A percentile compares a stretch with the other conserved stretches of the same genome.
Conservation (phyloP, 2,797 vertebrate species). For the Podarcis siculus region DNA sequence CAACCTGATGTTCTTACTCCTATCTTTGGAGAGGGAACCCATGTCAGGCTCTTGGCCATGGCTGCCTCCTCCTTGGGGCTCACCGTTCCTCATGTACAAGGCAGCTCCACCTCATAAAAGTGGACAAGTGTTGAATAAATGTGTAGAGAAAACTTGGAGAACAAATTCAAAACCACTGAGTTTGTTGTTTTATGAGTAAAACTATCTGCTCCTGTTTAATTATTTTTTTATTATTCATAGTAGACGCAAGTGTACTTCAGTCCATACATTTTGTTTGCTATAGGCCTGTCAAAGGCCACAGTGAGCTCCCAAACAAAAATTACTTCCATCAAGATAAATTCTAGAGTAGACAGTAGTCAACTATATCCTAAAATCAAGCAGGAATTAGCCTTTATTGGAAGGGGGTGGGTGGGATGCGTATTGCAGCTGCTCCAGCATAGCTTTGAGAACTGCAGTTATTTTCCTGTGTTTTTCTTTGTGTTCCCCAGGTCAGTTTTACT, state of each 20-base stretch:
- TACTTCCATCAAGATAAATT: too few species aligned
- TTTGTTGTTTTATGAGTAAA: background rate
- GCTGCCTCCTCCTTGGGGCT: too few species aligned
- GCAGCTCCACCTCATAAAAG: too few species aligned
- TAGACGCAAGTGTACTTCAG: background rate
- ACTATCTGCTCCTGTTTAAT: background rate
- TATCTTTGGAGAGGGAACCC: too few species aligned
- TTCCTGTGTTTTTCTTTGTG: conserved; percentile 12
- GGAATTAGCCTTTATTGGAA: background rate
- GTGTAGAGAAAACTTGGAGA: background rate
- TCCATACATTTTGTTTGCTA: background rate
- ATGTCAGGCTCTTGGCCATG: too few species aligned
- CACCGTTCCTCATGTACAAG: too few species aligned
- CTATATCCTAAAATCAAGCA: background rate
- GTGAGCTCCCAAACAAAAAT: background rate
- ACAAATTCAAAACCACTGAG: too few species aligned
- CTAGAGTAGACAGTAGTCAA: background rate
- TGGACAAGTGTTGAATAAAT: too few species aligned
- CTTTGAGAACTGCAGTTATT: background rate
- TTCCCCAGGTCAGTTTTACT: conserved; percentile 75
- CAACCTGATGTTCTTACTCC: too few species aligned
- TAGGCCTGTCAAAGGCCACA: background rate
- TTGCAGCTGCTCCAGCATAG: background rate
- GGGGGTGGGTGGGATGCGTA: background rate
- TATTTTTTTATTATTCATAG: background rate